Conservation (phyloP, 2,797 vertebrate genomes). For the Melanotaenia boesemani region DNA sequence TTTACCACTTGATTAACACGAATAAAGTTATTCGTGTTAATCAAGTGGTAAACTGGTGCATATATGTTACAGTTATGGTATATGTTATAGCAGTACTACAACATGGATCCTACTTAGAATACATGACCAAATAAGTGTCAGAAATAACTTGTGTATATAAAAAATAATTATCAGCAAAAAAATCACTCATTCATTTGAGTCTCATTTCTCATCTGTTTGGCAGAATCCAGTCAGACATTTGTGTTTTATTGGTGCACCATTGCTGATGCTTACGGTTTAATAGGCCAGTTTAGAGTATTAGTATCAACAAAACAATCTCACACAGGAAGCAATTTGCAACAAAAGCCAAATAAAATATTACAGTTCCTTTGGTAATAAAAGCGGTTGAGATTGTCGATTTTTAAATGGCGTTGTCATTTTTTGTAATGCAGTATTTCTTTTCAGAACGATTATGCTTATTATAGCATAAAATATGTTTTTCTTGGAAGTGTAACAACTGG, state of each 20-base stretch:
- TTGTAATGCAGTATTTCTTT: neutral
- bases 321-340: conserved; percentile 4
- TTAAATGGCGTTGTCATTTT: neutral
- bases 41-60: no score
- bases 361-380: conserved; percentile 1
- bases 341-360: conserved; percentile 14
- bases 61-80: no score
- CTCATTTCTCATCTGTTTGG: conserved; percentile 1
- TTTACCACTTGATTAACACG: neutral
- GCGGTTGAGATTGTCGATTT: neutral
- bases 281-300: conserved; percentile 17
- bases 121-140: neutral
- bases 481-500: neutral
- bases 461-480: neutral
- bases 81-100: neutral
- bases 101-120: neutral
- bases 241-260: conserved; percentile 51
- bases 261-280: conserved; percentile 40
- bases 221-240: conserved; percentile 18
- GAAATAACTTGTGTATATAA: no score
- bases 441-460: neutral
- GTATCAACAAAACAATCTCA: conserved; percentile 23
- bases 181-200: no score
- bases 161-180: no score
- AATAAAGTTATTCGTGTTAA: neutral